Evolutionary conservation across 2,797 vertebrate species (phyloP).

Genomic region (Fratercula arctica): DNA sequence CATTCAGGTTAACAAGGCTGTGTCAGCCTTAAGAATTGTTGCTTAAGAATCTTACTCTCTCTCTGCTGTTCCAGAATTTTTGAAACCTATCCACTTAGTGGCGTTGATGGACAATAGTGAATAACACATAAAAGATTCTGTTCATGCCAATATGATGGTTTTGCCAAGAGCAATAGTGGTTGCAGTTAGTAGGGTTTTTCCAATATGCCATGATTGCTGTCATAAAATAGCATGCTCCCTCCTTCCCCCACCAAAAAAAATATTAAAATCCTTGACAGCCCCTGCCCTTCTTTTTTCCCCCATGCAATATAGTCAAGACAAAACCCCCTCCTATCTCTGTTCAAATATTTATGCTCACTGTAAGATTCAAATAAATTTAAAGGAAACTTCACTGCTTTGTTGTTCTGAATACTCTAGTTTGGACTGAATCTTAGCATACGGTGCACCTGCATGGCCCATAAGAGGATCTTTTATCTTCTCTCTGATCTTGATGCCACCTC

Average conservation of each 20-base stretch:
- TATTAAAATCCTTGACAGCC: neutral
- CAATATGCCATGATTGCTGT: neutral
- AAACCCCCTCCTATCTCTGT: neutral
- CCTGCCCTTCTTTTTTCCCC: neutral
- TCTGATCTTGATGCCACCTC: neutral
- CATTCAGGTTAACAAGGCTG: neutral
- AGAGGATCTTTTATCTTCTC: neutral
- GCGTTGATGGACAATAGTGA: neutral
- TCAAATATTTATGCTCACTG: neutral
- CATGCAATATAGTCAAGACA: neutral
- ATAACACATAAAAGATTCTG: neutral
- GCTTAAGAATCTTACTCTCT: neutral
- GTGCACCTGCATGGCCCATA: neutral
- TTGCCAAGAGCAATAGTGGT: neutral
- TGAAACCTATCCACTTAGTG: neutral
- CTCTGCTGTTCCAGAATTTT: neutral
- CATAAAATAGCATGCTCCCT: neutral
- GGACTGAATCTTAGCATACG: neutral
- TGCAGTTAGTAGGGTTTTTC: neutral
- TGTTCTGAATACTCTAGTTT: neutral
- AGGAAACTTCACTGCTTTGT: neutral
- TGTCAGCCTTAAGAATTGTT: neutral
- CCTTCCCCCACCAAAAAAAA: no score
- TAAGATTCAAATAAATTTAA: neutral
- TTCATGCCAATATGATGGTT: neutral